Conservation (phyloP, 64 coral and sea anemone genomes). For the Exaiptasia diaphana region DNA sequence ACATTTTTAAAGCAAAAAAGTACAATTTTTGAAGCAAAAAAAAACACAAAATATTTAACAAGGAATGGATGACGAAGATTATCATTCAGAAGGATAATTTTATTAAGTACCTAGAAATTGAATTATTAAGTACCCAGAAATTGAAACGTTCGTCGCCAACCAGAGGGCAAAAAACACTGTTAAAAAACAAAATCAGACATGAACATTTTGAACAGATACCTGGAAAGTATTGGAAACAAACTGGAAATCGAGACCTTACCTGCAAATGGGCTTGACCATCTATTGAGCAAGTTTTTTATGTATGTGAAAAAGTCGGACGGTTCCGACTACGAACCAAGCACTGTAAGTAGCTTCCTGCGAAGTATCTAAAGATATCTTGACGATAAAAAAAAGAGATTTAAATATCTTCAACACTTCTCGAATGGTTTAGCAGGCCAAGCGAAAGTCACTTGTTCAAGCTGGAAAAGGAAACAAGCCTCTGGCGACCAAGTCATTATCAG, state of each 20-base stretch:
- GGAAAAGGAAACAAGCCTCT: conserved; percentile 42
- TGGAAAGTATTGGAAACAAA: neutral
- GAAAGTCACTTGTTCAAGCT: neutral
- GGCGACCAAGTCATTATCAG: neutral
- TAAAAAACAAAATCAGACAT: neutral
- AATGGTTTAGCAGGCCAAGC: conserved; percentile 1
- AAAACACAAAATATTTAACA: too few species aligned
- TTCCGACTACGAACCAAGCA: conserved; percentile 48
- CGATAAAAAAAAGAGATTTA: neutral
- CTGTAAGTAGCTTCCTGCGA: conserved; percentile 38
- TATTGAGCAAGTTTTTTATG: conserved; percentile 56
- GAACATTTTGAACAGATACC: neutral
- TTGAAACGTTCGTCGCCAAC: too few species aligned
- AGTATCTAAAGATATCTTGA: conserved; percentile 38
- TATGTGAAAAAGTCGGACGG: conserved; percentile 36
- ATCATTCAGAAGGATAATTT: too few species aligned
- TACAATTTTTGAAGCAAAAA: too few species aligned
- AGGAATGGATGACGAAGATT: too few species aligned
- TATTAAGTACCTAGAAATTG: too few species aligned
- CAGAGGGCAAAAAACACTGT: too few species aligned
- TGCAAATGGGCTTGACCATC: conserved; percentile 26
- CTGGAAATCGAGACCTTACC: neutral
- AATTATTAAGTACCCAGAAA: too few species aligned
- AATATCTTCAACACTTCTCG: conserved; percentile 43
- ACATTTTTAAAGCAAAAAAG: too few species aligned